phyloP scores from a whole-genome alignment of 2,888 invertebrate genomes.

The Habroteleia sp. region DNA sequence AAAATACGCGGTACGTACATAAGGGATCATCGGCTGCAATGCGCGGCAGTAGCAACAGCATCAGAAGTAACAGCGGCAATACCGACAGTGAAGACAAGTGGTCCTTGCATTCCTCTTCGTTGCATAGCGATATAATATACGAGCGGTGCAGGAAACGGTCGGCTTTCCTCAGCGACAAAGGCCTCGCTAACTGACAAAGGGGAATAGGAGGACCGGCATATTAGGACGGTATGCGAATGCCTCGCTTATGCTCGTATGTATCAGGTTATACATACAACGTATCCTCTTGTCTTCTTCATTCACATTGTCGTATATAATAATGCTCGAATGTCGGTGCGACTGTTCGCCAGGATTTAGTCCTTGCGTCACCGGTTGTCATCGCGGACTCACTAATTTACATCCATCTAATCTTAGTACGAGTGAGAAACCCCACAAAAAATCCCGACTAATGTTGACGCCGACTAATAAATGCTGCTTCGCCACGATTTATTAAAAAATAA shows the following conservation, averaged over 20 bases:
- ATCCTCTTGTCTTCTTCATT: constrained; percentile 56
- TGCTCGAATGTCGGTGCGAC: constrained; percentile 51
- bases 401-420: constrained; percentile 60
- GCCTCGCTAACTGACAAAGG: constrained; percentile 74
- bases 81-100: constrained; percentile 65
- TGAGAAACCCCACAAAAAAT: too few species aligned
- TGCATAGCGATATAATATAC: constrained; percentile 79
- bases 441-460: too few species aligned
- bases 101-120: constrained; percentile 68
- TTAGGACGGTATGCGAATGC: constrained; percentile 78
- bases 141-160: constrained; percentile 75
- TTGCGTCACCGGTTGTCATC: constrained; percentile 78
- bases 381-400: constrained; percentile 76
- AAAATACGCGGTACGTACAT: constrained; percentile 49
- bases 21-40: constrained; percentile 46
- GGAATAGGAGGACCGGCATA: constrained; percentile 76
- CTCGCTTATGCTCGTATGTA: constrained; percentile 56
- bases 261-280: constrained; percentile 53
- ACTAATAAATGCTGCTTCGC: not conserved
- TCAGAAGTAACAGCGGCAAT: constrained; percentile 58
- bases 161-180: constrained; percentile 78
- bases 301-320: constrained; percentile 63
- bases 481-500: too few species aligned
- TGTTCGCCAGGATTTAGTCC: constrained; percentile 65
- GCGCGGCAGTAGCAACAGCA: constrained; percentile 54